phyloP scores from a whole-genome alignment of 2,113 vertebrate genomes.

The Pycnonotus jocosus region DNA sequence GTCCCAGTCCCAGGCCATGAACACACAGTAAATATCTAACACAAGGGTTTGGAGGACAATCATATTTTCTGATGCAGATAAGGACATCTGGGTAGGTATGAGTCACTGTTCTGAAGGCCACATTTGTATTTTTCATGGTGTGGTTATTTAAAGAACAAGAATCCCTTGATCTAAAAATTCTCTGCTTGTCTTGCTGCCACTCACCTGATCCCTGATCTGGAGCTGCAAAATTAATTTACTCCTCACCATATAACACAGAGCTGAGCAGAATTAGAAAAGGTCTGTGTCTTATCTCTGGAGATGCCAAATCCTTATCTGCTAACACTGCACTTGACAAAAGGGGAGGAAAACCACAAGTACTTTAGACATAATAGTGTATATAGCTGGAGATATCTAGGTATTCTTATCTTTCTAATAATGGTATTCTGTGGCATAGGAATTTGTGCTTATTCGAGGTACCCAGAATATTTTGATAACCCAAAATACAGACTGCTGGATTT shows the following conservation, averaged over 20 bases:
- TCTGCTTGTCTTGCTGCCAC: not conserved
- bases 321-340: not conserved
- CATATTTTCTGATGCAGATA: not conserved
- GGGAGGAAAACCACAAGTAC: not conserved
- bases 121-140: not conserved
- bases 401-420: not conserved
- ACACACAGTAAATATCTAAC: not conserved
- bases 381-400: not conserved
- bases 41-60: not conserved
- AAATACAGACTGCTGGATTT: not conserved
- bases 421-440: not conserved
- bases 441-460: not conserved
- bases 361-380: not conserved
- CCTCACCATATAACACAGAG: not conserved
- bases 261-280: not conserved
- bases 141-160: not conserved
- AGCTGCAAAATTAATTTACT: slow-evolving; percentile 12
- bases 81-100: not conserved
- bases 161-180: not conserved
- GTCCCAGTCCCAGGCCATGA: not conserved
- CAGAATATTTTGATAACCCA: not conserved
- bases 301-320: not conserved
- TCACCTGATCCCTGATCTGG: not conserved
- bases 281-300: not conserved
- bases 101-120: not conserved